Percentiles rank a stretch among this genome's conserved stretches.
Conservation (phyloP, 1,140 invertebrate species). For the Heliconius hermathena region DNA sequence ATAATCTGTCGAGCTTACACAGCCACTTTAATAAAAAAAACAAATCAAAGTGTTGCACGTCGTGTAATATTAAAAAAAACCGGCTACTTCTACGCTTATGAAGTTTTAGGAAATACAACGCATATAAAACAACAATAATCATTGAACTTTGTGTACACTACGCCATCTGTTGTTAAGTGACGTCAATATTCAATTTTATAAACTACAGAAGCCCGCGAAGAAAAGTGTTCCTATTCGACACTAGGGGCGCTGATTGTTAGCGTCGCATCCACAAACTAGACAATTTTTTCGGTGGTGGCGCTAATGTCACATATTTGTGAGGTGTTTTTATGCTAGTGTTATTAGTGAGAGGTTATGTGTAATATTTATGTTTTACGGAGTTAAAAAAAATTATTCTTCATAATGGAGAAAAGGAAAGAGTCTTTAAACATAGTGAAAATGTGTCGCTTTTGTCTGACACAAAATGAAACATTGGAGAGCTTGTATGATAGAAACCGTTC, state of each 20-base stretch:
- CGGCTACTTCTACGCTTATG: too few relatives aligned
- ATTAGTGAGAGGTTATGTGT: conserved; percentile 61
- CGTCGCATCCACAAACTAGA: conserved; percentile 37
- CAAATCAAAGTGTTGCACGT: too few relatives aligned
- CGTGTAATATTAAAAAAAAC: too few relatives aligned
- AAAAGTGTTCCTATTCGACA: conserved; percentile 38
- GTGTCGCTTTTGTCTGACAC: conserved; percentile 87
- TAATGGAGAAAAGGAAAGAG: conserved; percentile 84
- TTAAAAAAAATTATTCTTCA: conserved; percentile 42
- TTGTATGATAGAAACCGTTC: conserved; percentile 84
- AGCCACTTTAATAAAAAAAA: too few relatives aligned
- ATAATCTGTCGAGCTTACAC: too few relatives aligned
- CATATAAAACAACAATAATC: too few relatives aligned
- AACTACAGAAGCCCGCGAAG: not conserved
- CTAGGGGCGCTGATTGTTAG: conserved; percentile 41
- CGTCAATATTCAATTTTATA: not conserved
- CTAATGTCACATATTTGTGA: conserved; percentile 33
- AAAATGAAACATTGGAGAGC: conserved; percentile 83
- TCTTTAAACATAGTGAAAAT: conserved; percentile 83
- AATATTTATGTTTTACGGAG: conserved; percentile 42
- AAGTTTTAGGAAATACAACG: too few relatives aligned
- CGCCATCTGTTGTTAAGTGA: conserved; percentile 42
- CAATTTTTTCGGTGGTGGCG: conserved; percentile 27
- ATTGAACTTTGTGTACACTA: too few relatives aligned
- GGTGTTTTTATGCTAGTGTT: conserved; percentile 30